Percentiles rank a stretch among this genome's conserved stretches.
Evolutionary conservation across 2,888 invertebrate genomes (phyloP).

Genomic region (Drosophila ezoana): DNA sequence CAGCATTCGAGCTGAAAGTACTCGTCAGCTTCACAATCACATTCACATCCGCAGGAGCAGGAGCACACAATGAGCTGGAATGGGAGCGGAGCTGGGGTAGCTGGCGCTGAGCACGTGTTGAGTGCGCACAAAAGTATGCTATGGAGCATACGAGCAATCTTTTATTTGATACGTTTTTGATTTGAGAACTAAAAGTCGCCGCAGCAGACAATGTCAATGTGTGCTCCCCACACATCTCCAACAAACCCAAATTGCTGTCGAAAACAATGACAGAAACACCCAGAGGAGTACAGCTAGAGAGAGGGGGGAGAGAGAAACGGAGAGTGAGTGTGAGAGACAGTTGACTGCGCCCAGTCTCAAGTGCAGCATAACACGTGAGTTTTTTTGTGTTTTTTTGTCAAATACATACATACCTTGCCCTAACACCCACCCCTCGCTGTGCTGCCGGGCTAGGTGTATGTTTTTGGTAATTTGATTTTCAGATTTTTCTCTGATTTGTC

Average conservation of each 20-base stretch:
- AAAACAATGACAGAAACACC: constrained; percentile 53
- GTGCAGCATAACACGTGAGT: constrained; percentile 78
- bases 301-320: background rate
- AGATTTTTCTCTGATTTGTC: constrained; percentile 60
- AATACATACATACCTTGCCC: constrained; percentile 32
- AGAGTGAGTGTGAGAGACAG: constrained; percentile 9
- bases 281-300: constrained; percentile 20
- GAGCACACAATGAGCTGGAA: constrained; percentile 4
- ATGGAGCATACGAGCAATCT: constrained; percentile 54
- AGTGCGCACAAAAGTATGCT: constrained; percentile 66
- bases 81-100: background rate
- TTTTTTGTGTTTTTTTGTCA: constrained; percentile 47
- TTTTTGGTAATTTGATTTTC: constrained; percentile 75
- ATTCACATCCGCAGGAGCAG: constrained; percentile 16
- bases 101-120: constrained; percentile 61
- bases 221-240: background rate
- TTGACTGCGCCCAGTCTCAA: constrained; percentile 66
- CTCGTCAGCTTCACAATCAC: constrained; percentile 22
- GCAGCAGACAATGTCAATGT: constrained; percentile 67
- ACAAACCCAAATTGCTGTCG: constrained; percentile 45
- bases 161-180: constrained; percentile 79
- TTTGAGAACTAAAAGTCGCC: constrained; percentile 61
- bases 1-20: constrained; percentile 11
- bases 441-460: constrained; percentile 20
- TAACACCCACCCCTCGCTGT: background rate